Evolutionary conservation across 2,888 invertebrate species (phyloP).

Genomic region (Itoplectis maculator): DNA sequence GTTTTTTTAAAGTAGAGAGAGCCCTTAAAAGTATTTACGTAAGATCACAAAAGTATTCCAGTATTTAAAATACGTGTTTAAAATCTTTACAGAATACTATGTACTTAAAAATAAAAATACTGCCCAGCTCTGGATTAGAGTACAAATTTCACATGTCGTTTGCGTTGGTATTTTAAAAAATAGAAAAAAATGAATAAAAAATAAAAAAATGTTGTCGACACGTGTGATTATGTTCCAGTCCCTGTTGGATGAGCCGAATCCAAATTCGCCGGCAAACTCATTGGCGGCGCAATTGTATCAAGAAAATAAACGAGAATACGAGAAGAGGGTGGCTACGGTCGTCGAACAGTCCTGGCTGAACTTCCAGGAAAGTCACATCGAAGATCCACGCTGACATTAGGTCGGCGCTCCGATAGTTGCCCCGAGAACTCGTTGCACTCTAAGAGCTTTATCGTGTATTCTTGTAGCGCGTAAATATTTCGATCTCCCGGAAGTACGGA

Average conservation of each 20-base stretch:
- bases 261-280: conserved; percentile 89
- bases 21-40: too few relatives aligned
- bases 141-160: neutral
- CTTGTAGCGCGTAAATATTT: conserved; percentile 59
- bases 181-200: neutral
- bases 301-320: conserved; percentile 89
- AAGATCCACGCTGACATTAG: conserved; percentile 83
- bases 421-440: conserved; percentile 45
- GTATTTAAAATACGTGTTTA: too few relatives aligned
- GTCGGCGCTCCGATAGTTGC: conserved; percentile 46
- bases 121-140: neutral
- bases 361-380: conserved; percentile 83
- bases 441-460: conserved; percentile 64
- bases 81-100: too few relatives aligned
- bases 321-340: conserved; percentile 88
- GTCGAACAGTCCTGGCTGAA: conserved; percentile 88
- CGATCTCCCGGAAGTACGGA: conserved; percentile 53
- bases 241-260: conserved; percentile 89
- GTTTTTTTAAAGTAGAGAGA: too few relatives aligned
- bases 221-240: conserved; percentile 85
- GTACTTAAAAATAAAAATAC: too few relatives aligned
- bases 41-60: too few relatives aligned
- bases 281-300: conserved; percentile 89
- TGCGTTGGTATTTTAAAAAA: neutral
- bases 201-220: conserved; percentile 45